Evolutionary conservation across 2,113 vertebrate genomes (phyloP).

Genomic region (Astur gentilis): DNA sequence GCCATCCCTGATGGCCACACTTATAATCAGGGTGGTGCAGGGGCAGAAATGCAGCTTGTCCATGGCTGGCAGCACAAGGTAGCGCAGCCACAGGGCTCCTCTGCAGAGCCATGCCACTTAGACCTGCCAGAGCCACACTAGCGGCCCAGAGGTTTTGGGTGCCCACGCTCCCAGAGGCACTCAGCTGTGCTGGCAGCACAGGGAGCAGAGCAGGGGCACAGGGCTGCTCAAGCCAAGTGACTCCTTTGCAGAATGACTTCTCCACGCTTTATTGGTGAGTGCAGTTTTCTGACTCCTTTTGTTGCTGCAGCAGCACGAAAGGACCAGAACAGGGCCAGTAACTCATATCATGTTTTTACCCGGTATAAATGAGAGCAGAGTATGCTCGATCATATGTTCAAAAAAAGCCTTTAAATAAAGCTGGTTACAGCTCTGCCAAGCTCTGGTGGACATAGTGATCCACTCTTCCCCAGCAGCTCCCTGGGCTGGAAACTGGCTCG

Average conservation of each 20-base stretch:
- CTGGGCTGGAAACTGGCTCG: neutral
- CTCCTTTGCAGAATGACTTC: neutral
- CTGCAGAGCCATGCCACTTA: neutral
- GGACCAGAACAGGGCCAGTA: neutral
- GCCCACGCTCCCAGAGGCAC: neutral
- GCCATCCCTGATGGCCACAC: too few species aligned
- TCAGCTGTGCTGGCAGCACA: neutral
- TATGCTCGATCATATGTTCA: neutral
- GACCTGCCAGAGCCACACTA: neutral
- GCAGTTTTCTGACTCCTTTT: neutral
- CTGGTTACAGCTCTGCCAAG: neutral
- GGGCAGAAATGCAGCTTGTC: neutral
- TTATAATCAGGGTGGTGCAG: neutral
- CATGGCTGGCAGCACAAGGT: neutral
- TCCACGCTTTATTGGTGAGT: accelerated
- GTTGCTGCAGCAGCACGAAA: neutral
- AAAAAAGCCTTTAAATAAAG: neutral
- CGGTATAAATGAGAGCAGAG: neutral
- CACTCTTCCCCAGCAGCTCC: neutral
- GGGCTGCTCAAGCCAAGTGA: neutral
- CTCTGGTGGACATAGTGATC: neutral
- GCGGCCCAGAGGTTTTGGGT: neutral
- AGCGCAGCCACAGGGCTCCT: neutral
- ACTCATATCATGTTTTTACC: neutral
- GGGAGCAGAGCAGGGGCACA: neutral